Conservation (phyloP, 2,888 invertebrate genomes). For the Thecocarcelia acutangulata region DNA sequence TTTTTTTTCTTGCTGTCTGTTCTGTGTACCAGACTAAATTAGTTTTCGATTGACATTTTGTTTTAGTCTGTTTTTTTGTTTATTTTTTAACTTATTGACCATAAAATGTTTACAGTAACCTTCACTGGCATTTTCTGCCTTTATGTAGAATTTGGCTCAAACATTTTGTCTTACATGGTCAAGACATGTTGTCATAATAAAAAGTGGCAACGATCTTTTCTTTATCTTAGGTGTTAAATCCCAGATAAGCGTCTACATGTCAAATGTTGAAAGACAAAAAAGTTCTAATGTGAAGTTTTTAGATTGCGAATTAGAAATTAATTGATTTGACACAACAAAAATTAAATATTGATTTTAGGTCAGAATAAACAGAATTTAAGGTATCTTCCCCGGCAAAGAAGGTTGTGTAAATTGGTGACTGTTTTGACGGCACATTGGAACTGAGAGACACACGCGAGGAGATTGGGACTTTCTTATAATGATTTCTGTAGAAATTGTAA, state of each 20-base stretch:
- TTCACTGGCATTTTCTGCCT: constrained; percentile 14
- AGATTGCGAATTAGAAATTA: background rate
- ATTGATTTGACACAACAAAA: background rate
- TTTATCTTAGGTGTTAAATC: constrained; percentile 17
- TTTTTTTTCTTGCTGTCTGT: background rate
- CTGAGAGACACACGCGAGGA: no score
- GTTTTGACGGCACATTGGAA: no score
- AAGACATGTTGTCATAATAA: constrained; percentile 23
- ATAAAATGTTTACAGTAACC: constrained; percentile 26
- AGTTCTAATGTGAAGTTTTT: background rate
- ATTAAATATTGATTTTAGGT: no score
- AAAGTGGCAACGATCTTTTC: constrained; percentile 14
- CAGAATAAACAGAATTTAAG: no score
- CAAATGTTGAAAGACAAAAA: background rate
- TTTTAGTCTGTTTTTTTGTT: background rate
- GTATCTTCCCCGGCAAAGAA: no score
- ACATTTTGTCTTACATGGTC: constrained; percentile 8
- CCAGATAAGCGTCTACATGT: background rate
- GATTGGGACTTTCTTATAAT: no score
- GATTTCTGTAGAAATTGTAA: no score
- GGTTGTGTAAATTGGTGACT: no score
- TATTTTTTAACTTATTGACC: background rate
- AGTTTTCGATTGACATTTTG: constrained; percentile 24
- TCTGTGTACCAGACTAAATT: constrained; percentile 17
- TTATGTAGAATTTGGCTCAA: constrained; percentile 1